Conservation (phyloP, 2,888 invertebrate species). For the Bugulina stolonifera region DNA sequence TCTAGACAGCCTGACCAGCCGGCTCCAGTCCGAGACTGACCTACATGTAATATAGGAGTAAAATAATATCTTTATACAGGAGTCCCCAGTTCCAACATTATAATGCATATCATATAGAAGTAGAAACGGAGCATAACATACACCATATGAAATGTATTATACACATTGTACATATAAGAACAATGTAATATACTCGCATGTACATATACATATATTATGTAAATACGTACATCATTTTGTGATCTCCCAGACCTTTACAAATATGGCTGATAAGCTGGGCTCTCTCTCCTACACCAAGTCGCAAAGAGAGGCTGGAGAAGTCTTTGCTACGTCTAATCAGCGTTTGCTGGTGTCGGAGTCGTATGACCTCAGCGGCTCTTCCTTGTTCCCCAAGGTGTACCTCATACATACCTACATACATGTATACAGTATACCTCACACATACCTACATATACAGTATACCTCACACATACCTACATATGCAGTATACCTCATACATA, state of each 20-base stretch:
- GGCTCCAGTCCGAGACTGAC: not conserved
- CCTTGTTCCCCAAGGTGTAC: constrained; percentile 29
- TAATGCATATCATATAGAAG: too few species aligned
- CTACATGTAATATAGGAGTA: not conserved
- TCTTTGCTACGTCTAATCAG: not conserved
- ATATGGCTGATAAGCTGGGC: not conserved
- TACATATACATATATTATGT: too few species aligned
- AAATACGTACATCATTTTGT: constrained; percentile 6
- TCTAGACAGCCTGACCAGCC: not conserved
- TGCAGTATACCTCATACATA: too few species aligned
- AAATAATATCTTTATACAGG: not conserved
- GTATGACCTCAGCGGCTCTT: not conserved
- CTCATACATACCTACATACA: constrained; percentile 29
- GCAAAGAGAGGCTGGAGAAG: not conserved
- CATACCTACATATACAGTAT: too few species aligned
- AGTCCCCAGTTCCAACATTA: too few species aligned
- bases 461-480: too few species aligned
- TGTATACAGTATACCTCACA: too few species aligned
- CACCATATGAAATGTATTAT: too few species aligned
- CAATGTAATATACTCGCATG: too few species aligned
- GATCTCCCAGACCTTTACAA: not conserved
- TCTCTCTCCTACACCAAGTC: not conserved
- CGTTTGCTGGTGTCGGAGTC: constrained; percentile 2
- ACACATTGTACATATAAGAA: too few species aligned
- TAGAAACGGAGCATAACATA: too few species aligned